Base-by-base conservation (phyloP, 1,140 invertebrate species). In the Epicauta chinensis region DNA sequence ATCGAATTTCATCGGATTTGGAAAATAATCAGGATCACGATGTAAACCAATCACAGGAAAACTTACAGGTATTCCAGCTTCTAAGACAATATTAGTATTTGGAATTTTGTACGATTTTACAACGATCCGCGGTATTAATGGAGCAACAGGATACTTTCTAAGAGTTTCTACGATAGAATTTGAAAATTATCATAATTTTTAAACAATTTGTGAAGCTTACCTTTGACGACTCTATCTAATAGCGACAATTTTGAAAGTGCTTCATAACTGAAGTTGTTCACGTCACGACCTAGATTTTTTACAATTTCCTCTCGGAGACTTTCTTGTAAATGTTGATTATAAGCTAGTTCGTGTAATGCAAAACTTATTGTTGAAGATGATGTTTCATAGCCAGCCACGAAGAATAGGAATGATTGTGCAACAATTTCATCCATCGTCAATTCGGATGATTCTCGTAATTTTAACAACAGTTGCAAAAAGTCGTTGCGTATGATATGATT, bases 341-440 rank as follows among this genome's bases (percentile, higher is more conserved):
- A 64, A 0, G 82, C 76, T n/a, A 84, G 59, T 51, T 75, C 71
- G 51, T 76, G 80, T 0, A 77, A 54, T 2, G 71, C 68, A 44
- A 75, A 76, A 11, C 75, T 67, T 0, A 82, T 67, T 0, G 78
- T 70, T 2, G 74, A 73, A 2, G 79, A 74, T 0, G 81, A 81
- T 0, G 84, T 83, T 50, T 85, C 83, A 63, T 78, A 83, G 3
- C 82, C 82, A 32, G 80, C 82, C 10, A 80, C 53, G 48, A 81
- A 76, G 51, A 82, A 81, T 2, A 81, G 63, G 16, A 80, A 75
- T 0, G 71, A 67, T 60, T 82, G 75, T 0, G 77, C 77, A 0
- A 77, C 68, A 11, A 75, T 66, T 4, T 62, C 13, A 39, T 73
- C 69, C 16, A 72, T 13, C 0, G 69, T 63, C 31, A n/a, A 73